Base-by-base conservation (phyloP, 2,888 invertebrate genomes). In the Octonoba sinensis region DNA sequence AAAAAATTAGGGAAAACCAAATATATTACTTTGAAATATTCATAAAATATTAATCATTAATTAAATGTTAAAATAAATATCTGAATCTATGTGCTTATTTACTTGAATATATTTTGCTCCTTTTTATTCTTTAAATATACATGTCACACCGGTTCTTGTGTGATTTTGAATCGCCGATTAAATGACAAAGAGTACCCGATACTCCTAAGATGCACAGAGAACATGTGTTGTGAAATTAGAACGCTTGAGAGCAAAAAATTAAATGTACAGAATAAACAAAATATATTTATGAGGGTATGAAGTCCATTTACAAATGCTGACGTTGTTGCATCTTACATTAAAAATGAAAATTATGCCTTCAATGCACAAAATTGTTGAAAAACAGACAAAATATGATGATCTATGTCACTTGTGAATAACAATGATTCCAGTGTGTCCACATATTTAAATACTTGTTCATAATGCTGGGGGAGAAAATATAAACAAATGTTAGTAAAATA, bases 311-410 rank as follows among this genome's bases (percentile, higher is more conserved):
- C 62, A 62, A 62, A 62, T 62, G 46, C 44, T 60, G 46, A 46
- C 16, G 46, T 62, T n/a, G 15, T n/a, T 44, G 36, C 44, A 18
- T 16, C 18, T 36, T 44, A 13, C 62, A 44, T 62, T 18, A 3
- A 36, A 36, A 36, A 36, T 36, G 54, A 54, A 8, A 54, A 24
- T 90, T 91, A 95, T 51, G 94, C 92, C 70, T 94, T 91, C 47
- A 99, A 91, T 65, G 97, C 96, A 84, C 96, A 93, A 89, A 99
- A 99, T 89, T 99, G 98, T 87, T 97, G 96, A 91, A 98, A 99
- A 78, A 98, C 94, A 89, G 97, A 96, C 84, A 97, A 90, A 87
- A 99, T 97, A 89, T 97, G 97, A 3, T 95, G 93, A 88, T 99
- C 99, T 88, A 98, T 91, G 89, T 98, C 97, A 86, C 95, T 96